Evolutionary conservation across 2,797 vertebrate genomes (phyloP).

Genomic region (Gephyroberyx darwinii): DNA sequence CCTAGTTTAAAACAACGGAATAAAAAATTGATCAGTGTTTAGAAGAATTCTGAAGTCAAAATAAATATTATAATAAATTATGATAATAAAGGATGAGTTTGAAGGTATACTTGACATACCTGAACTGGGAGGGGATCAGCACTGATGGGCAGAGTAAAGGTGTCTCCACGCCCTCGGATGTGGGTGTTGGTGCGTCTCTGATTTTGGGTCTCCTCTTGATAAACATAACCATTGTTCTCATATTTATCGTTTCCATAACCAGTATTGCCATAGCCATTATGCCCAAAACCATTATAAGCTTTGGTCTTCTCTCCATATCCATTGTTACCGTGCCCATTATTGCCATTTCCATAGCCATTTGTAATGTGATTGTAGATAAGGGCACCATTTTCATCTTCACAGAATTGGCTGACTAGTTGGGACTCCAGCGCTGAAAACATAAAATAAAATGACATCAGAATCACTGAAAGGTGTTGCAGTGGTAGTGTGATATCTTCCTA

Average conservation of each 20-base stretch:
- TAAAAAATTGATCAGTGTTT: constrained; percentile 13
- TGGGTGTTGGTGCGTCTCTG: constrained; percentile 52
- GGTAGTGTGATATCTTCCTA: neutral
- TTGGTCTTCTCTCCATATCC: constrained; percentile 53
- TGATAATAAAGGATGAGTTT: neutral
- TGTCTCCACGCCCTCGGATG: constrained; percentile 70
- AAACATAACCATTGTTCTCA: constrained; percentile 13
- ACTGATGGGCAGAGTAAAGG: constrained; percentile 75
- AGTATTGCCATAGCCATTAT: constrained; percentile 42
- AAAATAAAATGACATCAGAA: constrained; percentile 11
- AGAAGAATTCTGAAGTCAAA: neutral
- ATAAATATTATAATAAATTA: neutral
- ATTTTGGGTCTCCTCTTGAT: constrained; percentile 63
- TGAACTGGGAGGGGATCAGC: constrained; percentile 72
- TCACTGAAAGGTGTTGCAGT: neutral
- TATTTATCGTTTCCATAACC: constrained; percentile 46
- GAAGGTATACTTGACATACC: constrained; percentile 59
- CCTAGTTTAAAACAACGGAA: constrained; percentile 54
- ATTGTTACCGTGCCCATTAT: constrained; percentile 56
- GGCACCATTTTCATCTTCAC: constrained; percentile 93
- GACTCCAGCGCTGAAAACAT: constrained; percentile 85
- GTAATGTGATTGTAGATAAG: constrained; percentile 84
- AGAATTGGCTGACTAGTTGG: constrained; percentile 91
- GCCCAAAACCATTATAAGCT: constrained; percentile 61
- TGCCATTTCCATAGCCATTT: constrained; percentile 67